phyloP scores from a whole-genome alignment of 2,113 vertebrate genomes.

The Triplophysa tibetana region DNA sequence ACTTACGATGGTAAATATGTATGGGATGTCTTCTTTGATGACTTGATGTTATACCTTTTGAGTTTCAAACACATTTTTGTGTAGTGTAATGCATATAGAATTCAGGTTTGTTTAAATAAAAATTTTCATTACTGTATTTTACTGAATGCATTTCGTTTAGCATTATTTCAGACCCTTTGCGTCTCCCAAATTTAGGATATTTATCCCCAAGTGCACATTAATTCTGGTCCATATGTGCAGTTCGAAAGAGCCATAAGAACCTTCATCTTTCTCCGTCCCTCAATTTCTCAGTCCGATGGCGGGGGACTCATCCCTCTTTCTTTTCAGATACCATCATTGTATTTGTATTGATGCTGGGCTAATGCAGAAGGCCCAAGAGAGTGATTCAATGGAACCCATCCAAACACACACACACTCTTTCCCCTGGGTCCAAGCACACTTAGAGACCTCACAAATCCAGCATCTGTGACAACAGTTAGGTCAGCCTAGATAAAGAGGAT shows the following conservation, averaged over 20 bases:
- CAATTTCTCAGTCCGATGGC: constrained; percentile 27
- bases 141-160: too few relatives aligned
- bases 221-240: not conserved
- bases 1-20: too few relatives aligned
- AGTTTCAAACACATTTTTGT: too few relatives aligned
- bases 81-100: too few relatives aligned
- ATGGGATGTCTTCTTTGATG: too few relatives aligned
- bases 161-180: too few relatives aligned
- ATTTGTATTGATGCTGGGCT: constrained; percentile 46
- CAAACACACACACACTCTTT: constrained; percentile 27
- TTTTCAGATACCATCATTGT: constrained; percentile 48
- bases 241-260: constrained; percentile 4
- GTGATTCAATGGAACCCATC: constrained; percentile 42
- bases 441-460: constrained; percentile 53
- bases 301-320: constrained; percentile 45
- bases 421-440: constrained; percentile 49
- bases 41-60: too few relatives aligned
- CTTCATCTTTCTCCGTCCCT: not conserved
- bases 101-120: too few relatives aligned
- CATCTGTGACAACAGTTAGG: constrained; percentile 55
- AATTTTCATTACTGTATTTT: too few relatives aligned
- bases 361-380: constrained; percentile 41
- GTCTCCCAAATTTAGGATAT: not conserved
- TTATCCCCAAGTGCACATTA: not conserved
- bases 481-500: constrained; percentile 58